phyloP scores from a whole-genome alignment of 2,888 invertebrate genomes.

The Autographa gamma region DNA sequence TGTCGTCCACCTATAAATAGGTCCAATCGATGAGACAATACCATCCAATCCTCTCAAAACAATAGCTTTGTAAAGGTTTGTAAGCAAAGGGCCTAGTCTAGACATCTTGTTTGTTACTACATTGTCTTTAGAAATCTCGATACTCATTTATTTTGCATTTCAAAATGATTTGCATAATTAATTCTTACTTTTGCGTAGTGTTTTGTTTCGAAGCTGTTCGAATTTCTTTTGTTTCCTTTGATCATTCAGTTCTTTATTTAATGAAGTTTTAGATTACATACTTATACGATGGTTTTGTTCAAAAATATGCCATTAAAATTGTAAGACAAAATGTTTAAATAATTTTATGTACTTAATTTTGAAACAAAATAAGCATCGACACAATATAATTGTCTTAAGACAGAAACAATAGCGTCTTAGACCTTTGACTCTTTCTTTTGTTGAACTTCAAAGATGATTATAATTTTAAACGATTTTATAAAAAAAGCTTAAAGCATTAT shows the following conservation, averaged over 20 bases:
- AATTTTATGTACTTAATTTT: neutral
- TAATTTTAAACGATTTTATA: conserved; percentile 53
- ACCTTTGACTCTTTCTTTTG: conserved; percentile 53
- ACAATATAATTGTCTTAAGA: conserved; percentile 56
- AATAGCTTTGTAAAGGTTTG: conserved; percentile 70
- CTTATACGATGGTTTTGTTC: neutral
- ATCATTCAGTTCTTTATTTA: neutral
- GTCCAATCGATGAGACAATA: conserved; percentile 85
- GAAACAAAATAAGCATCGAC: conserved; percentile 32
- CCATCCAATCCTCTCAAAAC: conserved; percentile 79
- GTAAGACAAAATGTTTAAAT: neutral
- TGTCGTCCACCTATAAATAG: conserved; percentile 82
- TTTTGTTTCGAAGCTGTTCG: neutral
- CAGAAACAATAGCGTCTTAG: conserved; percentile 54
- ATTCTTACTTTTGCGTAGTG: neutral
- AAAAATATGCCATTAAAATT: neutral
- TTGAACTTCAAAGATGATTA: conserved; percentile 57
- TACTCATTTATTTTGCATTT: conserved; percentile 33
- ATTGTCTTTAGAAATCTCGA: conserved; percentile 33
- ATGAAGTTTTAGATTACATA: neutral
- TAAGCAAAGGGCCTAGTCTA: conserved; percentile 62
- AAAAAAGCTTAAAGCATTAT: conserved; percentile 31
- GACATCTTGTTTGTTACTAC: conserved; percentile 57
- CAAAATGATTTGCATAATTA: conserved; percentile 3
- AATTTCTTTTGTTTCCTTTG: neutral